Conservation (phyloP, 1,140 invertebrate genomes). For the Calliopsis andreniformis region DNA sequence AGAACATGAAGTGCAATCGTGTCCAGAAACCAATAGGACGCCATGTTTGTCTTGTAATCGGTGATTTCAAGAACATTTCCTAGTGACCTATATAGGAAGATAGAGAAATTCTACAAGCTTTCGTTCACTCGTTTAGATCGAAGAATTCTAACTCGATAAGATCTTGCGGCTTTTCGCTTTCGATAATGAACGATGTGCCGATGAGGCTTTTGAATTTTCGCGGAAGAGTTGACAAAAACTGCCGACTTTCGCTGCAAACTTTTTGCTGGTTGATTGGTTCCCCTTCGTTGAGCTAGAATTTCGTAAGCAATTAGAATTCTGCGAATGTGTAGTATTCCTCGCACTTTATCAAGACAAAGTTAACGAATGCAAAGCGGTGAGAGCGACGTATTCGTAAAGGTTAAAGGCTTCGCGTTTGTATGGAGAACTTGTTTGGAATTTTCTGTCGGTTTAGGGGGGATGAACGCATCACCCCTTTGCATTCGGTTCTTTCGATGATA, state of each 20-base stretch:
- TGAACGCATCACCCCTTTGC: not conserved
- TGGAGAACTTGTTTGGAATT: not conserved
- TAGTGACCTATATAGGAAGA: conserved; percentile 59
- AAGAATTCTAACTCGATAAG: conserved; percentile 55
- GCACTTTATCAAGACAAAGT: not conserved
- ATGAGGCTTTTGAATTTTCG: conserved; percentile 30
- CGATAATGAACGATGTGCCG: conserved; percentile 16
- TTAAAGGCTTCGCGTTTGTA: not conserved
- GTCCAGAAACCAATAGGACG: conserved; percentile 71
- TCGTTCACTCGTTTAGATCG: no score
- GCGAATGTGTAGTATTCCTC: not conserved
- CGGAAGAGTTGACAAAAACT: conserved; percentile 40
- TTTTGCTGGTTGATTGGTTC: not conserved
- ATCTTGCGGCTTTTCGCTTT: conserved; percentile 38
- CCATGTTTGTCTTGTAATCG: conserved; percentile 67
- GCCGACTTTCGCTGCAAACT: not conserved
- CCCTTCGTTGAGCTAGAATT: not conserved
- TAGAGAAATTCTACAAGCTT: not conserved
- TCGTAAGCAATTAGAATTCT: not conserved
- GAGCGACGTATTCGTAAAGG: not conserved
- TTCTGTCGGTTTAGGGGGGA: not conserved
- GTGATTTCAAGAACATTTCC: conserved; percentile 58
- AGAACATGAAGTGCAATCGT: conserved; percentile 61
- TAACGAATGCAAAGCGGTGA: not conserved
- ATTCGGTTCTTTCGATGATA: not conserved